A percentile compares a stretch with the other conserved stretches of the same genome.
These are phyloP conservation scores for Geococcyx californianus DNA, from an alignment of 2,113 vertebrate species.

Conservation along the genomic window DNA sequence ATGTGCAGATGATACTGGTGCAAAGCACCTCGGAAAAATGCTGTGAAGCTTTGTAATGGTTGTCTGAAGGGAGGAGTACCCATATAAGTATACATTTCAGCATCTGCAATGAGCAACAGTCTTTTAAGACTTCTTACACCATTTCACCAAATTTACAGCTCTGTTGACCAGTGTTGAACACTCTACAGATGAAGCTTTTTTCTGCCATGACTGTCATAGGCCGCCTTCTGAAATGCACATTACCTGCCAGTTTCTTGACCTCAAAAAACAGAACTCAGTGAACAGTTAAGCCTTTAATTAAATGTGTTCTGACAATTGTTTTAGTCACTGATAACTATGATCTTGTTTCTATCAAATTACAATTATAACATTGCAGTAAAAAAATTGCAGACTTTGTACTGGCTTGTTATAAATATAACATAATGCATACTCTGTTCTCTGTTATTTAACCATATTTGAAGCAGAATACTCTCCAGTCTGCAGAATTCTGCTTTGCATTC, in stretches of 20 bases:
- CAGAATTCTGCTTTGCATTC: not conserved
- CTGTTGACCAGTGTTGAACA: not conserved
- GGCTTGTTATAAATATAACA: slow-evolving; percentile 55
- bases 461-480: not conserved
- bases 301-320: slow-evolving; percentile 46
- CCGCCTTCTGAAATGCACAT: not conserved
- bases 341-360: slow-evolving; percentile 45
- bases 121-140: not conserved
- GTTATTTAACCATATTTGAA: slow-evolving; percentile 40
- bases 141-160: not conserved
- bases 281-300: slow-evolving; percentile 59
- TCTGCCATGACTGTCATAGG: not conserved
- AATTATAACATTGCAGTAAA: slow-evolving; percentile 61
- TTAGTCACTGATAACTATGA: slow-evolving; percentile 50
- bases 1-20: not conserved
- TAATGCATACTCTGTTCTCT: slow-evolving; percentile 39
- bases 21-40: not conserved
- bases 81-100: not conserved
- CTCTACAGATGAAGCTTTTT: not conserved
- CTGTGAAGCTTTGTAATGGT: not conserved
- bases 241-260: slow-evolving; percentile 34
- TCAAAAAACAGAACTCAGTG: slow-evolving; percentile 7
- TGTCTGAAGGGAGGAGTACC: not conserved
- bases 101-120: not conserved
- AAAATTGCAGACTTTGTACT: slow-evolving; percentile 62